Evolutionary conservation across 2,113 vertebrate genomes (phyloP).

Genomic region (Anoura caudifer): DNA sequence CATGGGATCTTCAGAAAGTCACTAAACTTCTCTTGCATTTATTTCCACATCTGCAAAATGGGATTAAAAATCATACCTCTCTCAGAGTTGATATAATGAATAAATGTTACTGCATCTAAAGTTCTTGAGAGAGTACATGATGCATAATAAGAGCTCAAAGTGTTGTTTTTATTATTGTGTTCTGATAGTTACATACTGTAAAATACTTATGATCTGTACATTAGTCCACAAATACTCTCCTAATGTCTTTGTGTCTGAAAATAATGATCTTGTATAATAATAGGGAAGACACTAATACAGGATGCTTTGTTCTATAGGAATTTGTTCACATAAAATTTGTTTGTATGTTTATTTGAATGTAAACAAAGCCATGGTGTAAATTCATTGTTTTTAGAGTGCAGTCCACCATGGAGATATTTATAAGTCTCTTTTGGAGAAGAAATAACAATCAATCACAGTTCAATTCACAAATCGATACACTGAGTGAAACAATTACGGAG

Average conservation of each 20-base stretch:
- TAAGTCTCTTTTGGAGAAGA: constrained; percentile 12
- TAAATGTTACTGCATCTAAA: neutral
- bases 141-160: neutral
- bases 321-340: neutral
- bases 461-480: neutral
- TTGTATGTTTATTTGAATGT: neutral
- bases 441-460: constrained; percentile 32
- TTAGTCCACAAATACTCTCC: neutral
- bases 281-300: neutral
- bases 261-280: neutral
- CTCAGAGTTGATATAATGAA: neutral
- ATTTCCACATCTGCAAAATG: neutral
- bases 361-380: neutral
- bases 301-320: neutral
- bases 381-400: neutral
- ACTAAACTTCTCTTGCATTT: neutral
- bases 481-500: neutral
- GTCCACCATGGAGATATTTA: neutral
- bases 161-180: neutral
- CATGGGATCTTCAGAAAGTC: neutral
- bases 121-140: neutral
- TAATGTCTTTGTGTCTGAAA: neutral
- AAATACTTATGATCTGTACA: neutral
- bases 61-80: neutral
- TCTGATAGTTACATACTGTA: neutral